These are phyloP conservation scores for Alouatta palliata DNA, from an alignment of 2,113 vertebrate genomes.

Conservation along the genomic window DNA sequence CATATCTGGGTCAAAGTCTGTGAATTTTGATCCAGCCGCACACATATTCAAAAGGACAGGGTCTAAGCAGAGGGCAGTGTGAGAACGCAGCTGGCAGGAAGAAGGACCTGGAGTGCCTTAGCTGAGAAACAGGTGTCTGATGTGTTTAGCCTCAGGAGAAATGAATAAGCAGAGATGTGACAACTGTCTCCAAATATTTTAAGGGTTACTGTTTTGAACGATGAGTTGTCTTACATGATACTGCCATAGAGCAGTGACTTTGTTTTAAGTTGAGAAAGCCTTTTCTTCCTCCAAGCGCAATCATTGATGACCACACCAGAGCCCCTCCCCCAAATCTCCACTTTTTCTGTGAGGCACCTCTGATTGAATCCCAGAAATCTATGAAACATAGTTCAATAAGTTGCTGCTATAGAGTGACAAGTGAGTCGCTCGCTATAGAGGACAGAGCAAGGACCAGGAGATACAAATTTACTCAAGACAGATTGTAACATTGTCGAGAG, in stretches of 20 bases:
- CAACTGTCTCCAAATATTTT: slow-evolving; percentile 18
- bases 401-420: neutral
- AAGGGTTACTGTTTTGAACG: slow-evolving; percentile 40
- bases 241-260: neutral
- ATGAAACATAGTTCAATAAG: neutral
- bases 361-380: neutral
- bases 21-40: neutral
- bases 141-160: neutral
- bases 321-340: neutral
- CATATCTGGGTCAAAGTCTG: neutral
- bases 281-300: neutral
- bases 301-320: neutral
- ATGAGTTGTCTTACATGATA: neutral
- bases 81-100: neutral
- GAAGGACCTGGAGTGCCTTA: neutral
- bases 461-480: neutral
- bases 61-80: neutral
- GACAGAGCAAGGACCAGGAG: neutral
- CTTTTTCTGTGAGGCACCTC: neutral
- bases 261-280: neutral
- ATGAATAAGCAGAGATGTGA: neutral
- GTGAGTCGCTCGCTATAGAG: neutral
- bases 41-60: neutral
- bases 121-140: neutral
- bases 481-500: neutral